phyloP scores from a whole-genome alignment of 2,113 vertebrate species.

The Gymnobelideus leadbeateri region DNA sequence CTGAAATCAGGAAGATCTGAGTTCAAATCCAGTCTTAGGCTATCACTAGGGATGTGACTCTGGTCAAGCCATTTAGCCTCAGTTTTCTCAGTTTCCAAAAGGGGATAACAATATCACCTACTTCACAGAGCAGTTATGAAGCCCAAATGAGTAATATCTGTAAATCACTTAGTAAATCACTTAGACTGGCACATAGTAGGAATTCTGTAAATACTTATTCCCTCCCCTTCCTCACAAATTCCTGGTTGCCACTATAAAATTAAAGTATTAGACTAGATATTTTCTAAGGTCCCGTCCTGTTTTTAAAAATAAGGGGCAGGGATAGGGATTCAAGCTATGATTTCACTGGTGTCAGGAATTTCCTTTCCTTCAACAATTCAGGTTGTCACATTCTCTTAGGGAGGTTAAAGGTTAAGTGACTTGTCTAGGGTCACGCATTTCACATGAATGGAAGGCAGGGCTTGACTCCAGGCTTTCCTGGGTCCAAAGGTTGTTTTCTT shows the following conservation, averaged over 20 bases:
- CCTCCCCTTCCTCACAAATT: neutral
- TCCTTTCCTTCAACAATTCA: neutral
- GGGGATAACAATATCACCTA: neutral
- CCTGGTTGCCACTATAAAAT: neutral
- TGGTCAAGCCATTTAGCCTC: neutral
- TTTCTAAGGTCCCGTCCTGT: no score
- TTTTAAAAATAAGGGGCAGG: no score
- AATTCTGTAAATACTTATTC: neutral
- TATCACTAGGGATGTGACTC: neutral
- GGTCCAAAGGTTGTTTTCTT: neutral
- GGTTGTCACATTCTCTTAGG: neutral
- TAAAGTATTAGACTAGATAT: neutral
- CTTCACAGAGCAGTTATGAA: neutral
- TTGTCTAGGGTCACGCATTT: neutral
- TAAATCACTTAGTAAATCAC: neutral
- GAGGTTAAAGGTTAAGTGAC: neutral
- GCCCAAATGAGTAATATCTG: neutral
- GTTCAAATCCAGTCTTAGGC: neutral
- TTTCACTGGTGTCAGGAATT: neutral
- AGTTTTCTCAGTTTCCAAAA: neutral
- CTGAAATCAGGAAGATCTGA: neutral
- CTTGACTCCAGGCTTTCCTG: neutral
- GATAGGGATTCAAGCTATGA: no score
- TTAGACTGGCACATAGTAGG: neutral
- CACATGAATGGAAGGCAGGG: neutral